A percentile compares a stretch with the other conserved stretches of the same genome.
Evolutionary conservation across 2,888 invertebrate genomes (phyloP).

Genomic region (Heliothis peltigera): DNA sequence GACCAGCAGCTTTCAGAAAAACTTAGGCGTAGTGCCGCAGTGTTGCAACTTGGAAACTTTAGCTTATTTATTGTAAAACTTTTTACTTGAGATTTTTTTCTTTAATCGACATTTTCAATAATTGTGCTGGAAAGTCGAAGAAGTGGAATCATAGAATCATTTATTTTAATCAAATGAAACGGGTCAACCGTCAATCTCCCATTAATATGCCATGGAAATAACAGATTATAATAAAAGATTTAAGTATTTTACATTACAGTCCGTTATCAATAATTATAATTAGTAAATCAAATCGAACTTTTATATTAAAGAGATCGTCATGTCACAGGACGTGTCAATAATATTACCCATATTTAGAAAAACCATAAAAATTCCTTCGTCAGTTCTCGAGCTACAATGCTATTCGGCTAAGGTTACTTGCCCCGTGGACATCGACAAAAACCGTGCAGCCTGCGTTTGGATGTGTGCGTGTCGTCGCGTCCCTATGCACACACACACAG

Average conservation of each 20-base stretch:
- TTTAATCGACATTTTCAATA: background rate
- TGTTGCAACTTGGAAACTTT: conserved; percentile 76
- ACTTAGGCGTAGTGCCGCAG: conserved; percentile 72
- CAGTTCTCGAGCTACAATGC: conserved; percentile 74
- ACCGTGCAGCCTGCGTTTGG: conserved; percentile 82
- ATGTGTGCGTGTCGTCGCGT: conserved; percentile 69
- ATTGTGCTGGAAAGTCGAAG: background rate
- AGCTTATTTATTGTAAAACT: conserved; percentile 13
- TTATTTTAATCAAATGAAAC: background rate
- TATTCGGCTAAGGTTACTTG: conserved; percentile 81
- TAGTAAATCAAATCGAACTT: background rate
- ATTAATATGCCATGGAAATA: background rate
- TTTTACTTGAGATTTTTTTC: conserved; percentile 11
- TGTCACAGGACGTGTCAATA: conserved; percentile 22
- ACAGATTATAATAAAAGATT: background rate
- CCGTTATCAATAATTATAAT: background rate
- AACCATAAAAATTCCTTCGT: conserved; percentile 49
- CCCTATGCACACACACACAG: conserved; percentile 70
- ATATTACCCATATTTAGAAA: conserved; percentile 46
- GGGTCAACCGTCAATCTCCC: background rate
- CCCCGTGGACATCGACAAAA: conserved; percentile 90
- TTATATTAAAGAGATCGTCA: background rate
- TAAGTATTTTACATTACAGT: background rate
- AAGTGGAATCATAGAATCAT: background rate
- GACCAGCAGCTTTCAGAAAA: conserved; percentile 90